Evolutionary conservation across 2,888 invertebrate species (phyloP), one percentile per base, ranked within the genome.

Genomic region (Myathropa florea): DNA sequence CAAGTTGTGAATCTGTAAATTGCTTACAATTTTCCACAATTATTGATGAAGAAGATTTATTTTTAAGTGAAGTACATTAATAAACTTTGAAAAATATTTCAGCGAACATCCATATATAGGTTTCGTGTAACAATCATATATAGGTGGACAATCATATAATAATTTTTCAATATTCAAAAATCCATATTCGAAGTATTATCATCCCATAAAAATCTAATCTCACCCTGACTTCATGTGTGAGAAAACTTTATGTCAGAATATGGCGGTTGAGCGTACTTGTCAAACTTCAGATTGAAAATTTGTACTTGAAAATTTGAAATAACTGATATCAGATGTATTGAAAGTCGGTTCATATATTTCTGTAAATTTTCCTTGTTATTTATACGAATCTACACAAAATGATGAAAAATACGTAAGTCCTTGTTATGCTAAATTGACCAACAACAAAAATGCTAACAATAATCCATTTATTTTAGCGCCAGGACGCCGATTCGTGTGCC

Each of bases 161-260:
- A n/a, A n/a, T 33, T 33, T 33, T 12, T 7, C 12, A 30, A 30
- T 30, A 30, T 9, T 30, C 4, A n/a, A n/a, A n/a, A n/a, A n/a
- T 9, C 7, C 2, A 6, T 7, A 7, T 7, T 61, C 24, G 12
- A 57, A 55, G 18, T 77, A 18, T 26, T 2, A 21, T 10, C 53
- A 2, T 10, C 28, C 65, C 46, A 36, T 63, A 23, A 18, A 0
- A 4, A 0, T 12, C n/a, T 3, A 12, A 59, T 76, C 53, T 9
- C 9, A 26, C 7, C 6, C 2, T 1, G 24, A 6, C 23, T 7
- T 78, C 10, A 0, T 0, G 1, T 12, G 26, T 46, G 95, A 95
- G 90, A 93, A 95, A 65, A 95, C 95, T 90, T 94, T 93, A 88
- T 94, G 93, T 82, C 92, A 94, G n/a, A 95, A 94, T 90, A 94